Base-by-base conservation (phyloP, 2,113 vertebrate genomes). In the Indicator indicator region DNA sequence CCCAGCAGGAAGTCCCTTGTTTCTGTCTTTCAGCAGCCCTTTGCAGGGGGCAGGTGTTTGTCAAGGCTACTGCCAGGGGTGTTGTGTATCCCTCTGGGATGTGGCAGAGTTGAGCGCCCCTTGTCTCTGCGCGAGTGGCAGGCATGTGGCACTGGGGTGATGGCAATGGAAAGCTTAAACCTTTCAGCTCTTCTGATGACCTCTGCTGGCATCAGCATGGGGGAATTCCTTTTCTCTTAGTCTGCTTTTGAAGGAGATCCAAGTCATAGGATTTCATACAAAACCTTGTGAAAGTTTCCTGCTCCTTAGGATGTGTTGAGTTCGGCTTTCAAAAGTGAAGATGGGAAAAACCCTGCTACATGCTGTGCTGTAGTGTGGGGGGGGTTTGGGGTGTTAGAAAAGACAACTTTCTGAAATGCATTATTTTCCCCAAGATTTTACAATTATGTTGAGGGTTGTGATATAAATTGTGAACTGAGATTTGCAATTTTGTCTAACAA, bases 131-230 rank as follows among this genome's bases (percentile, higher is more conserved):
- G 33, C 50, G 9, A 76, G 52, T 69, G 92, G 79, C 83, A 90
- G 91, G 50, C 24, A 0, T 79, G 75, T 88, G 83, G 48, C 58
- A 40, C n/a, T 21, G 65, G 55, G 36, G n/a, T 73, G 93, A 93
- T 94, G 90, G 96, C 88, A 89, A 1, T 79, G 56, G 78, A 91
- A 96, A 78, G 80, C 79, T 87, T 79, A 76, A 96, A 96, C 82
- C 79, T 95, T 95, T 93, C 95, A 93, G 75, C 72, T 91, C 88
- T 89, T 89, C 63, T 96, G 90, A 91, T 96, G 95, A 95, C 95
- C 92, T 96, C 93, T 94, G 84, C 93, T 91, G 90, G 88, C 88
- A 86, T 36, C 95, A 95, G 96, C 93, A 94, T 94, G 93, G 82
- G 82, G 95, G 85, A 94, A 94, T 93, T 96, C 85, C 60, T 91